Conservation (phyloP, 2,888 invertebrate genomes). For the Tryphoninae sp. region DNA sequence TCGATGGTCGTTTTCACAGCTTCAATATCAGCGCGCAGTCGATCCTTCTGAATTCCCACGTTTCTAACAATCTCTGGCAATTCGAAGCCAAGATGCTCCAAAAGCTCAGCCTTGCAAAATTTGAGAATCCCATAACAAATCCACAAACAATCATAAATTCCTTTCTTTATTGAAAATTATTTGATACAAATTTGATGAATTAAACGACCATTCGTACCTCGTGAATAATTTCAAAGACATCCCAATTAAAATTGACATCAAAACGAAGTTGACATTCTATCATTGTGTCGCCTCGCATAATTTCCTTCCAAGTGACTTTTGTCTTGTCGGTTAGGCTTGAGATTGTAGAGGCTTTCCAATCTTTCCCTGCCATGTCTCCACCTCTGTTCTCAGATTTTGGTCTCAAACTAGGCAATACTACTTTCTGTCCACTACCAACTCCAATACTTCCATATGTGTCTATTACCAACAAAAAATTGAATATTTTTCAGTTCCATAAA, state of each 20-base stretch:
- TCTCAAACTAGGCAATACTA: constrained; percentile 44
- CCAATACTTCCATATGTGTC: constrained; percentile 19
- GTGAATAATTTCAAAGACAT: constrained; percentile 86
- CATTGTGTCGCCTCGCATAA: constrained; percentile 86
- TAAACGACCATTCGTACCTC: constrained; percentile 80
- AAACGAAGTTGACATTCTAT: constrained; percentile 87
- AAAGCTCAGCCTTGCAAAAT: constrained; percentile 83
- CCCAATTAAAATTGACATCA: constrained; percentile 85
- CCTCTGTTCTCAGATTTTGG: constrained; percentile 45
- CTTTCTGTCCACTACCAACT: constrained; percentile 40
- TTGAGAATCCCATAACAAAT: constrained; percentile 18
- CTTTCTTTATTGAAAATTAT: background rate
- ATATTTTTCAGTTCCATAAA: background rate
- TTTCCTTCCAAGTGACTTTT: constrained; percentile 86
- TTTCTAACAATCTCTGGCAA: constrained; percentile 83
- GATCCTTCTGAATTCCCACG: constrained; percentile 85
- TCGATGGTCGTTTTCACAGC: constrained; percentile 84
- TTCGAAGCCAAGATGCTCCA: constrained; percentile 87
- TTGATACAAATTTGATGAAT: constrained; percentile 14
- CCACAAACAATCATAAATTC: background rate
- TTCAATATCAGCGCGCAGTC: constrained; percentile 86
- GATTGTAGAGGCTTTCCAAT: constrained; percentile 53
- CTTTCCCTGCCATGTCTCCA: constrained; percentile 41
- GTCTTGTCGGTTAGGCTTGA: constrained; percentile 57
- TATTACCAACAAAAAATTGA: background rate